A percentile compares a stretch with the other conserved stretches of the same genome.
phyloP scores from a whole-genome alignment of 2,888 invertebrate species.

The Deroplatys truncata region DNA sequence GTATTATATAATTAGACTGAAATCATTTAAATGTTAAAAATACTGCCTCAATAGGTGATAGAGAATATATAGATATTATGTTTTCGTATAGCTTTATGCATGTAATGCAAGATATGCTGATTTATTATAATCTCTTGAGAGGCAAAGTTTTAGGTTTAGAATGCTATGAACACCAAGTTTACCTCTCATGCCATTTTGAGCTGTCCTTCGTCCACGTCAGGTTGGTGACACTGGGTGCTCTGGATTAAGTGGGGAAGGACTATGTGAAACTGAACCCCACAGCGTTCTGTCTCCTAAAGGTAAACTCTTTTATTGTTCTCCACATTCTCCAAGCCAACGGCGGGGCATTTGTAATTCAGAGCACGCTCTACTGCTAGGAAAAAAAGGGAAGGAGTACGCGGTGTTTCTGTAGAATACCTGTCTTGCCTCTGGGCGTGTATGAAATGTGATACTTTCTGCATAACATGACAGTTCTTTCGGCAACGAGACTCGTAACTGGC shows the following conservation, averaged over 20 bases:
- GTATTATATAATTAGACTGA: no score
- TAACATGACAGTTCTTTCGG: background rate
- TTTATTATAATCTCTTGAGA: no score
- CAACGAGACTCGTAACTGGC: background rate
- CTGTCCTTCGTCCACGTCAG: background rate
- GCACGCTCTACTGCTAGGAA: background rate
- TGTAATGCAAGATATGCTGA: no score
- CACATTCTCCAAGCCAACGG: background rate
- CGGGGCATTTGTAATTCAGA: background rate
- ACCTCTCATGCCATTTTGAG: background rate
- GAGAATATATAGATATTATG: no score
- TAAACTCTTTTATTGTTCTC: background rate
- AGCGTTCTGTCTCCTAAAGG: background rate
- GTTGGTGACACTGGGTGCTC: background rate
- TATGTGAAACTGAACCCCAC: background rate
- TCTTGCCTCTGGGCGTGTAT: background rate
- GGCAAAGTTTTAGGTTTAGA: no score
- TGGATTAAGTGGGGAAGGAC: background rate
- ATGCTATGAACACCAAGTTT: background rate
- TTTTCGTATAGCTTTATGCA: no score
- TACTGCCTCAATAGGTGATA: no score
- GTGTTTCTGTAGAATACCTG: background rate
- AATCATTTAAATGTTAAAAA: no score
- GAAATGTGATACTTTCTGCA: background rate
- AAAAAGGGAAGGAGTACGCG: background rate